Evolutionary conservation across 2,113 vertebrate genomes (phyloP).

Genomic region (Oncorhynchus masou): DNA sequence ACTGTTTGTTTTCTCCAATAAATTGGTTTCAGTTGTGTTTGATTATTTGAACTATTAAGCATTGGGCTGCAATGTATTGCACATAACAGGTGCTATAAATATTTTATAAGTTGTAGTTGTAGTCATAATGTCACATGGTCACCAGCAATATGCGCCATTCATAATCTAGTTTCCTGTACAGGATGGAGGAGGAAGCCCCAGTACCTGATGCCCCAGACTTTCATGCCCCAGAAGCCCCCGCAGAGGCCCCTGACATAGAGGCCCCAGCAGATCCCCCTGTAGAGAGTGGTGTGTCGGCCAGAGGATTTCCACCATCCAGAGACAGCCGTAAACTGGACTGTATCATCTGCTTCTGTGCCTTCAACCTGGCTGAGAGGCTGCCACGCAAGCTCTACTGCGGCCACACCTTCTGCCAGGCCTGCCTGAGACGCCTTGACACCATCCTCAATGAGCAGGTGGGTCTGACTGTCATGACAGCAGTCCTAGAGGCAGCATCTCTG

Average conservation of each 20-base stretch:
- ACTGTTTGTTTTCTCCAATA: not conserved
- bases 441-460: slow-evolving; percentile 68
- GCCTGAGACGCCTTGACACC: slow-evolving; percentile 70
- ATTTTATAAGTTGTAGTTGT: too few species aligned
- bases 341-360: slow-evolving; percentile 81
- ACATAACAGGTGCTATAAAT: too few species aligned
- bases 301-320: slow-evolving; percentile 26
- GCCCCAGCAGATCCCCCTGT: slow-evolving; percentile 1
- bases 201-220: not conserved
- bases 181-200: slow-evolving; percentile 8
- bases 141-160: not conserved
- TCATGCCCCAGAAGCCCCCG: slow-evolving; percentile 7
- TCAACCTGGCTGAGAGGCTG: slow-evolving; percentile 69
- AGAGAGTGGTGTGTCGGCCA: slow-evolving; percentile 23
- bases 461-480: not conserved
- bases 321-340: slow-evolving; percentile 66
- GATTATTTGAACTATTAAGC: too few species aligned
- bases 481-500: not conserved
- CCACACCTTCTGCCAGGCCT: slow-evolving; percentile 84
- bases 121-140: too few species aligned
- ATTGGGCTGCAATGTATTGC: too few species aligned
- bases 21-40: too few species aligned
- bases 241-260: not conserved
- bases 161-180: not conserved
- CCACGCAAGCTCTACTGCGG: slow-evolving; percentile 81